phyloP scores from a whole-genome alignment of 2,888 invertebrate genomes.

The Argyresthia goedartella region DNA sequence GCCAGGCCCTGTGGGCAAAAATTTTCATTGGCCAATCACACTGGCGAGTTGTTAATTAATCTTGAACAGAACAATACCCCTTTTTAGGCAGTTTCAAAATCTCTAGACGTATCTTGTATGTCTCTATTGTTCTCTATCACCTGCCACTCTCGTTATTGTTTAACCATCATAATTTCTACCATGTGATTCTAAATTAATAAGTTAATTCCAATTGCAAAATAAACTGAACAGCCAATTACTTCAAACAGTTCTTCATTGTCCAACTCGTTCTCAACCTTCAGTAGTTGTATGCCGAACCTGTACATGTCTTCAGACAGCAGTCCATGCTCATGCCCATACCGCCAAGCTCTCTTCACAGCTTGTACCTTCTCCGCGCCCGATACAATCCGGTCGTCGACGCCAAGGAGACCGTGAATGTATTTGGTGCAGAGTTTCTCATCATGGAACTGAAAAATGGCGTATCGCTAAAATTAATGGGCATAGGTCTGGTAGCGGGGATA shows the following conservation, averaged over 20 bases:
- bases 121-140: no score
- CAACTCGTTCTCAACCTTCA: constrained; percentile 39
- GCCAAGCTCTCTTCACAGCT: constrained; percentile 52
- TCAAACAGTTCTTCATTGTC: constrained; percentile 32
- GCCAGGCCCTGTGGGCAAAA: no score
- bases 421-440: constrained; percentile 46
- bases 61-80: no score
- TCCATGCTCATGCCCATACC: constrained; percentile 43
- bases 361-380: constrained; percentile 36
- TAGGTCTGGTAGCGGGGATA: no score
- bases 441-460: constrained; percentile 43
- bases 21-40: no score
- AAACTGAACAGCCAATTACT: constrained; percentile 22
- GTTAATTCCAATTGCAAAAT: background rate
- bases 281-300: constrained; percentile 45
- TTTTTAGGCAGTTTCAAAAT: no score
- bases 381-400: constrained; percentile 31
- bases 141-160: no score
- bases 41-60: no score
- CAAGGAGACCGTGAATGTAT: constrained; percentile 47
- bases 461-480: no score
- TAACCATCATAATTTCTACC: no score
- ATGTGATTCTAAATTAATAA: no score
- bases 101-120: no score
- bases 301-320: constrained; percentile 50